Conservation (phyloP, 2,113 vertebrate species). For the Corythornis vintsioides region DNA sequence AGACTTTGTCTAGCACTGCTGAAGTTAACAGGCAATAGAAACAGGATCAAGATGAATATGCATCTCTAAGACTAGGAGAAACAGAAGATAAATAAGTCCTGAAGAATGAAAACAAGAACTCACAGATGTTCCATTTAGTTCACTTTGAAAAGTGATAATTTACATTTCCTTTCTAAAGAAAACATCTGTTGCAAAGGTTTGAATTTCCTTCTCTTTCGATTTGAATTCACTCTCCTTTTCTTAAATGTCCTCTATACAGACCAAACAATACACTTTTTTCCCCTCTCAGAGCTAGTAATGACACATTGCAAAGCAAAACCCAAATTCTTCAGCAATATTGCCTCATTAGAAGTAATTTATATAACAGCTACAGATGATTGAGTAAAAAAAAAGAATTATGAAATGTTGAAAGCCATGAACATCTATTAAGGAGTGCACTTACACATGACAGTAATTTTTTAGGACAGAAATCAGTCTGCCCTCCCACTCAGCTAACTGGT, state of each 20-base stretch:
- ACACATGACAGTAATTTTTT: background rate
- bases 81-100: background rate
- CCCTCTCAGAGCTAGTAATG: slow-evolving; percentile 8
- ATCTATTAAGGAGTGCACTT: background rate
- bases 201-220: background rate
- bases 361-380: slow-evolving; percentile 4
- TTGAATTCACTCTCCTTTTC: slow-evolving; percentile 7
- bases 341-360: slow-evolving; percentile 32
- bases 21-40: background rate
- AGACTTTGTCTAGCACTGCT: background rate
- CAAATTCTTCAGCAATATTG: background rate
- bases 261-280: background rate
- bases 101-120: slow-evolving; percentile 4
- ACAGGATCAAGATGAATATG: background rate
- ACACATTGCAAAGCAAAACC: background rate
- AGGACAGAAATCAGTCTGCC: background rate
- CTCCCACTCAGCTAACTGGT: background rate
- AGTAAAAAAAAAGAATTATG: slow-evolving; percentile 24
- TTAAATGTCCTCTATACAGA: background rate
- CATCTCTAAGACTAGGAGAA: background rate
- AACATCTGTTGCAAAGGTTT: slow-evolving; percentile 46
- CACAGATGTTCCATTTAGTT: slow-evolving; percentile 51
- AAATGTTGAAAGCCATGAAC: background rate
- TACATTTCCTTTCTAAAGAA: slow-evolving; percentile 27
- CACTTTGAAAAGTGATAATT: background rate